phyloP scores from a whole-genome alignment of 2,888 invertebrate species.

The Pimpla rufipes region DNA sequence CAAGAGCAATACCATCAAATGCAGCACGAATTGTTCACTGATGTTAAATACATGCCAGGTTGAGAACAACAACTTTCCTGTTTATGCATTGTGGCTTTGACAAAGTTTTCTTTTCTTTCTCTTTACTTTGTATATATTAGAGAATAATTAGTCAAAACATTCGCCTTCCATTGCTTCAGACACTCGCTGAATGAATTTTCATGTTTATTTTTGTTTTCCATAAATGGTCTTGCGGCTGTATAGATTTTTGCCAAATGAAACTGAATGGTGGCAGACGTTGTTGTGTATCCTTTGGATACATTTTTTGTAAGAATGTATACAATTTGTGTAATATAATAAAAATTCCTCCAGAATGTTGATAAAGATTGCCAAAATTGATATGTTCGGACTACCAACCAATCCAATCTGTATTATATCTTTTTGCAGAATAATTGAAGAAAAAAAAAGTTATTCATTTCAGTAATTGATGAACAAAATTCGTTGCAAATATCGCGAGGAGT shows the following conservation, averaged over 20 bases:
- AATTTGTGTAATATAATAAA: too few species aligned
- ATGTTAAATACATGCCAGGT: conserved; percentile 82
- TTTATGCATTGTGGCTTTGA: conserved; percentile 62
- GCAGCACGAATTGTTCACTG: conserved; percentile 80
- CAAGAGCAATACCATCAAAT: conserved; percentile 77
- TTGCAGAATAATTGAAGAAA: too few species aligned
- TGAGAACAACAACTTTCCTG: conserved; percentile 68
- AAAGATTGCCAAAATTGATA: too few species aligned
- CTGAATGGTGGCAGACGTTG: not conserved
- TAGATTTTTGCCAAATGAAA: not conserved
- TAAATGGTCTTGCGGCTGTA: conserved; percentile 4
- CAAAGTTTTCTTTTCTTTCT: conserved; percentile 33
- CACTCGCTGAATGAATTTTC: conserved; percentile 42
- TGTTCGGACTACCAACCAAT: too few species aligned
- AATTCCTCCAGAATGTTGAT: too few species aligned
- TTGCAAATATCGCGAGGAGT: too few species aligned
- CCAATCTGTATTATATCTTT: too few species aligned
- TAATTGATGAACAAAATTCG: too few species aligned
- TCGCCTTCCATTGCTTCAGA: conserved; percentile 64
- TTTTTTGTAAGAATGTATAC: not conserved
- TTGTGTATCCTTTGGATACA: conserved; percentile 1
- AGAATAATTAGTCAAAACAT: conserved; percentile 42
- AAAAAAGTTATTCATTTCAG: too few species aligned
- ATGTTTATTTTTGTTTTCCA: conserved; percentile 7
- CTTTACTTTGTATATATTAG: conserved; percentile 19